Evolutionary conservation across 1,140 invertebrate species (phyloP).

Genomic region (Zaprionus gabonicus): DNA sequence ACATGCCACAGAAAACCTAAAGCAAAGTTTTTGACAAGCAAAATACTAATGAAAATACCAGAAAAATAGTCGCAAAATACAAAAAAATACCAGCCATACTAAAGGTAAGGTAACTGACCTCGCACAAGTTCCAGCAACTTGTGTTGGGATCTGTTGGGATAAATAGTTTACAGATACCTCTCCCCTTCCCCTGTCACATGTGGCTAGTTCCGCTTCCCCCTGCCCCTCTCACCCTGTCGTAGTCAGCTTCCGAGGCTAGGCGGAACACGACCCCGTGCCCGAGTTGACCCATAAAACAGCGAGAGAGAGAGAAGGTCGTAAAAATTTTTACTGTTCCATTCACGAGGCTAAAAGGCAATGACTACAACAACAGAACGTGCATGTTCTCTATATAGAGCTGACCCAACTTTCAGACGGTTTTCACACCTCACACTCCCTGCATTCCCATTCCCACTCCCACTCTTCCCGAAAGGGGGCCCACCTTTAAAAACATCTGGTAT

Average conservation of each 20-base stretch:
- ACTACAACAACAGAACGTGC: conserved; percentile 6
- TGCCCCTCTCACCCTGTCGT: too few relatives aligned
- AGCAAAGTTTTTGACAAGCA: neutral
- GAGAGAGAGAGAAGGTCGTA: conserved; percentile 43
- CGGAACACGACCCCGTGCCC: neutral
- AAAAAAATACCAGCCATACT: neutral
- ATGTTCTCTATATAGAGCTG: conserved; percentile 5
- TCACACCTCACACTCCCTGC: conserved; percentile 8
- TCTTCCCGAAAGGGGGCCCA: conserved; percentile 10
- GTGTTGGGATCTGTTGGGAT: neutral
- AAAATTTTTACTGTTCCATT: conserved; percentile 53
- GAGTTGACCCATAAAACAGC: conserved; percentile 66
- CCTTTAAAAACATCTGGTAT: conserved; percentile 72
- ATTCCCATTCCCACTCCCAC: neutral
- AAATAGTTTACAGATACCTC: neutral
- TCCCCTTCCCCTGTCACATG: neutral
- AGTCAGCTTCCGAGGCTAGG: neutral
- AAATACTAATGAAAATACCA: neutral
- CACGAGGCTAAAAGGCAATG: conserved; percentile 55
- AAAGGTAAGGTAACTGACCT: conserved; percentile 13
- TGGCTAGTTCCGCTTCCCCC: neutral
- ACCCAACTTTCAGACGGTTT: conserved; percentile 1
- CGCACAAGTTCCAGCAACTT: conserved; percentile 7
- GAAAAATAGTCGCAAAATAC: neutral
- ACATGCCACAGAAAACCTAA: neutral